Conservation (phyloP, 2,113 vertebrate species). For the Reinhardtius hippoglossoides region DNA sequence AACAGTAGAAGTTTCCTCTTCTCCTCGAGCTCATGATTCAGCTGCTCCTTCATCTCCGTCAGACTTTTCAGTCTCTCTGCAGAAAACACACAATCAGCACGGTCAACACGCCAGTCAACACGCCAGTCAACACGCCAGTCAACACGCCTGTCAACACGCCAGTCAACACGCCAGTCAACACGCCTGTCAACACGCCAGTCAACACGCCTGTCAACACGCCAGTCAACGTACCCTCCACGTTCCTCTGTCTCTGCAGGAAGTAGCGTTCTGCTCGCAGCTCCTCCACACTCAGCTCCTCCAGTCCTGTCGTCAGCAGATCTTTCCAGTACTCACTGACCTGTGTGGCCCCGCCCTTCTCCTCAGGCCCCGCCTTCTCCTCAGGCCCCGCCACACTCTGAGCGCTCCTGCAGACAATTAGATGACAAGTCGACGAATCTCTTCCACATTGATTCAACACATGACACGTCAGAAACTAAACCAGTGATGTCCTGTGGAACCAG, state of each 20-base stretch:
- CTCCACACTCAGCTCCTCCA: slow-evolving; percentile 32
- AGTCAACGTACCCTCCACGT: slow-evolving; percentile 21
- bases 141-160: neutral
- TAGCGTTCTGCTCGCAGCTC: slow-evolving; percentile 37
- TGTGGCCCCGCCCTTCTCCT: neutral
- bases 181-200: too few species aligned
- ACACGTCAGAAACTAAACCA: too few species aligned
- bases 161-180: neutral
- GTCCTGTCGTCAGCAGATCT: slow-evolving; percentile 24
- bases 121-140: neutral
- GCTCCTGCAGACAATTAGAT: slow-evolving; percentile 8
- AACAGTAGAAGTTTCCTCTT: neutral
- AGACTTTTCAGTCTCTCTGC: slow-evolving; percentile 13
- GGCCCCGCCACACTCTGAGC: neutral
- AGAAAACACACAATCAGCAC: neutral
- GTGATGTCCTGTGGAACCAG: too few species aligned
- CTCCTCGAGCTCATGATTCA: slow-evolving; percentile 33
- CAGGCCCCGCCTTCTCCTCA: neutral
- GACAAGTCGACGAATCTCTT: neutral
- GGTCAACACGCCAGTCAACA: neutral
- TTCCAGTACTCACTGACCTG: slow-evolving; percentile 20
- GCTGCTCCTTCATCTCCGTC: slow-evolving; percentile 4
- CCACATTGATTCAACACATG: neutral
- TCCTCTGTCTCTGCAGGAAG: neutral
- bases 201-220: too few species aligned